Base-by-base conservation (phyloP, 2,797 vertebrate species). In the Chelmon rostratus region DNA sequence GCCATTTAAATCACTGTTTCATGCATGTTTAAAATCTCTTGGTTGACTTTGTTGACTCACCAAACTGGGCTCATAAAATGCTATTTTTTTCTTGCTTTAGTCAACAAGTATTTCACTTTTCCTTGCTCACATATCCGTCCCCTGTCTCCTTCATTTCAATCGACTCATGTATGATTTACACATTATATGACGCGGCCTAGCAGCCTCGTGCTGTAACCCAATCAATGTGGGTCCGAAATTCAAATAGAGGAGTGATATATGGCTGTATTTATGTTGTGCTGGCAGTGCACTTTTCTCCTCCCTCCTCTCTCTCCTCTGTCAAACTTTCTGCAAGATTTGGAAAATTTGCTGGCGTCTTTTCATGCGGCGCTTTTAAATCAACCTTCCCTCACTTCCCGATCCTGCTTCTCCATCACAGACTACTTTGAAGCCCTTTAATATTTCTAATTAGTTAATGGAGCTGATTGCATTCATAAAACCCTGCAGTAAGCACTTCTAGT, bases 371-470 rank as follows among this genome's bases (percentile, higher is more conserved):
- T 90, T 92, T 93, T 92, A 94, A 95, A 95, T 95, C 91, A 92
- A 68, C 70, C 73, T 63, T 38, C 71, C 78, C 73, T 63, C 74
- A 61, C 79, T 81, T 62, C 66, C 59, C 69, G 63, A 75, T 81
- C 70, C 52, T n/a, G n/a, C 54, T 59, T 57, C 78, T 89, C 89
- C 75, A 90, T 87, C 86, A 81, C 84, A 82, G 84, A 80, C 90
- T 90, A 87, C 89, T 92, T 89, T 94, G 83, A 90, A 93, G 91
- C 91, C 84, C 83, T 94, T 94, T 93, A 95, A 95, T 96, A 95
- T 95, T 95, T 95, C 92, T 95, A 94, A 95, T 96, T 95, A 95
- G 92, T 93, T 95, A 96, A 96, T 96, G 94, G 94, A 92, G 86
- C 86, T 80, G 87, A 94, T 95, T 94, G 89, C 88, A 74, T 92